Base-by-base conservation (phyloP, 2,888 invertebrate species). In the Cyclophora albipunctata region DNA sequence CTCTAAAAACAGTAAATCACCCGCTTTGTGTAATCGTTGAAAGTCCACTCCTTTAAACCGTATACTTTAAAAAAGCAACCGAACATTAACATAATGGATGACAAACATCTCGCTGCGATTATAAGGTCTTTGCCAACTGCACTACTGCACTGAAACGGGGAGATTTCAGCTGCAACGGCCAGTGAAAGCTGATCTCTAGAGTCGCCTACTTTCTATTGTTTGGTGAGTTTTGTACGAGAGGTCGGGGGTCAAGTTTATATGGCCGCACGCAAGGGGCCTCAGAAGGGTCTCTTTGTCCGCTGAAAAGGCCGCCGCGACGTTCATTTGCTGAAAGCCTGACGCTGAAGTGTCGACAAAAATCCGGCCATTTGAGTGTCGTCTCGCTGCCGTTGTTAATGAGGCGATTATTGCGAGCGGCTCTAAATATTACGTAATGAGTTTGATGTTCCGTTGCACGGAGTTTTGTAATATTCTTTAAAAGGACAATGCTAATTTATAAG, bases 241-340 rank as follows among this genome's bases (percentile, higher is more conserved):
- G 54, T 48, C 48, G 52, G 54, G 53, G 70, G 45, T 62, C 71
- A 56, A 34, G 46, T 41, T 63, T 62, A 48, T 47, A 50, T 65
- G 70, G 69, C 51, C 57, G 58, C 51, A 45, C 48, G 50, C 50
- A 50, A 45, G 69, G 65, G 70, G 62, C 73, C 68, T 67, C 66
- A 69, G 73, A 74, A 71, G 71, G 70, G 73, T 59, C 63, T 67
- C 78, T 82, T 81, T 81, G 81, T 81, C 66, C 69, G 64, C 59
- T 59, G 61, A 63, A 66, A 60, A 65, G 68, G 37, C 37, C 37
- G 73, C 70, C 74, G 70, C 75, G 75, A 70, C 77, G 76, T 76
- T 83, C 83, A 83, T 83, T 82, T 83, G 75, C 77, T 81, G 81
- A 83, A 83, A 84, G 82, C 79, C 64, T 66, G 66, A 50, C 67